Evolutionary conservation across 2,113 vertebrate genomes (phyloP), one percentile per base, ranked within the genome.

Genomic region (Dicentrarchus labrax): DNA sequence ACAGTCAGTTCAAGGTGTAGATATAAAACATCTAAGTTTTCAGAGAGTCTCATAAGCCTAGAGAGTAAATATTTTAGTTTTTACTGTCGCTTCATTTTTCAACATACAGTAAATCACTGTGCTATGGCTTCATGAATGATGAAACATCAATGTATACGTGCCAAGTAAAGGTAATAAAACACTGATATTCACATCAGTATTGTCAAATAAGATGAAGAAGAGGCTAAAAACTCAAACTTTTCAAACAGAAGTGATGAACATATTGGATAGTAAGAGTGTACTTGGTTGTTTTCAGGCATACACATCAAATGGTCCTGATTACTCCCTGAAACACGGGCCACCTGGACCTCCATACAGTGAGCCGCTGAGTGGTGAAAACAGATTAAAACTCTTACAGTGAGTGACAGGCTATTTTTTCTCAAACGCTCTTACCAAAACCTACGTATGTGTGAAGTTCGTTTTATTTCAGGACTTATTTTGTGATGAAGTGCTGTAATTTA

Each of bases 351-450:
- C 38, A 67, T 21, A 76, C 57, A 24, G 24, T 16, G 62, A 78
- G 60, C 74, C 39, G 62, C 5, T 76, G 9, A 78, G 30, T 54
- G 53, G 54, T 75, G 66, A 59, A 48, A 91, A 89, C 77, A 72
- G 87, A 92, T 91, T 82, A 81, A 89, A 89, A 59, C 43, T 66
- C 80, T 84, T n/a, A 90, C 76, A 78, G 41, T 80, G 59, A 51
- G 57, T 68, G 86, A 84, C 81, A 69, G 78, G 71, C 30, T 60
- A 56, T 72, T 88, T 84, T 57, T 62, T 71, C 16, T 68, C 0
- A 2, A 76, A 67, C 16, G 5, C 65, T 59, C 66, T 53, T 50
- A 64, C 71, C 59, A 72, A 65, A 12, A 69, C 30, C 22, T 48
- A 47, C 8, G 10, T 45, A 16, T 48, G 24, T 24, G 83, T 80